These are phyloP conservation scores for Galemys pyrenaicus DNA, from an alignment of 2,113 vertebrate genomes.

Conservation along the genomic window DNA sequence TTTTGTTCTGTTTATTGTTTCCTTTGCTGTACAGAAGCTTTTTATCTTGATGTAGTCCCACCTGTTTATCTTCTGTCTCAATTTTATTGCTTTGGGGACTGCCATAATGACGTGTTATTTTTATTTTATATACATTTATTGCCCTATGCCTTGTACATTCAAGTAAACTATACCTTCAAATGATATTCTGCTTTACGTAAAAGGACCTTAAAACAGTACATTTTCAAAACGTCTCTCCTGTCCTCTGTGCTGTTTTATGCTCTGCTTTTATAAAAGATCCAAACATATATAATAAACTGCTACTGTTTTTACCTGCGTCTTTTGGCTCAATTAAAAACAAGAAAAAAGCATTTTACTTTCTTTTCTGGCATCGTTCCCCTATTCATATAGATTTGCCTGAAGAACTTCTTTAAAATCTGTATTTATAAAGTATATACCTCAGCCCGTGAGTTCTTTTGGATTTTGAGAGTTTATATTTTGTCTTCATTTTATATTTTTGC, in stretches of 20 bases:
- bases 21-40: no score
- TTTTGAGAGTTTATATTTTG: slow-evolving; percentile 10
- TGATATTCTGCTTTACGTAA: not conserved
- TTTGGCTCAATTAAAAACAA: not conserved
- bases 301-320: not conserved
- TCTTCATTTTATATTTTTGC: not conserved
- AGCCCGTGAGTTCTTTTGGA: not conserved
- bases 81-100: no score
- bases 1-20: no score
- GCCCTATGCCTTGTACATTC: not conserved
- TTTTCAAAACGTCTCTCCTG: not conserved
- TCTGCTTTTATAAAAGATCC: not conserved
- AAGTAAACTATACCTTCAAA: not conserved
- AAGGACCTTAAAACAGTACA: not conserved
- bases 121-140: not conserved
- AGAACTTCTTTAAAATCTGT: not conserved
- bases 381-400: not conserved
- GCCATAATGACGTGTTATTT: no score
- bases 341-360: not conserved
- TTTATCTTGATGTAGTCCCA: no score
- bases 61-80: no score
- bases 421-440: not conserved
- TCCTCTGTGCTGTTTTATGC: not conserved
- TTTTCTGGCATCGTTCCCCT: not conserved
- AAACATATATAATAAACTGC: not conserved